Evolutionary conservation across 2,888 invertebrate species (phyloP).

Genomic region (Brachypterus glaber): DNA sequence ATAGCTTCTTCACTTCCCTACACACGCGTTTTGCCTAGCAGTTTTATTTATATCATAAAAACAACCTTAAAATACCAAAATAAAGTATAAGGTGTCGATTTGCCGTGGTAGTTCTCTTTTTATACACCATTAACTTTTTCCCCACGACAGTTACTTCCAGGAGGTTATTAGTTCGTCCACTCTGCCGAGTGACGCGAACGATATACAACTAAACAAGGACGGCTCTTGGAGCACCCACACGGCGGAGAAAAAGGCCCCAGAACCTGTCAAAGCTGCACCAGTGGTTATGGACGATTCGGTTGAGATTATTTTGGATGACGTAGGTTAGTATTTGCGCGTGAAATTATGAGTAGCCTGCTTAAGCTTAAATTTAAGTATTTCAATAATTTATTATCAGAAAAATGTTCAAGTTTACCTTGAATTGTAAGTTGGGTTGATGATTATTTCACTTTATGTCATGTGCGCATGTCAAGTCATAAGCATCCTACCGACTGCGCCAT

Average conservation of each 20-base stretch:
- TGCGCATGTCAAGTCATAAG: no score
- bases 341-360: neutral
- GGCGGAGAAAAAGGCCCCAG: constrained; percentile 47
- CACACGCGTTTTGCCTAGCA: no score
- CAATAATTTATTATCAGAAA: neutral
- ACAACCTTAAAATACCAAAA: no score
- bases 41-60: no score
- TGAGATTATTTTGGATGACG: constrained; percentile 66
- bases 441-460: no score
- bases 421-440: no score
- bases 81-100: neutral
- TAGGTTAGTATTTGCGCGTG: constrained; percentile 46
- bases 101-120: neutral
- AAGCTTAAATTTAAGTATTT: no score
- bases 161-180: constrained; percentile 66
- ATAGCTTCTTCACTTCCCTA: no score
- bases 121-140: neutral
- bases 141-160: constrained; percentile 80
- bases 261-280: constrained; percentile 39
- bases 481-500: no score
- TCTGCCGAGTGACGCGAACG: constrained; percentile 60
- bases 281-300: constrained; percentile 46
- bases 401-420: no score
- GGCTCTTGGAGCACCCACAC: constrained; percentile 74
- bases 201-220: constrained; percentile 75